These are phyloP conservation scores for Paramormyrops kingsleyae DNA, from an alignment of 2,113 vertebrate genomes.

Conservation along the genomic window DNA sequence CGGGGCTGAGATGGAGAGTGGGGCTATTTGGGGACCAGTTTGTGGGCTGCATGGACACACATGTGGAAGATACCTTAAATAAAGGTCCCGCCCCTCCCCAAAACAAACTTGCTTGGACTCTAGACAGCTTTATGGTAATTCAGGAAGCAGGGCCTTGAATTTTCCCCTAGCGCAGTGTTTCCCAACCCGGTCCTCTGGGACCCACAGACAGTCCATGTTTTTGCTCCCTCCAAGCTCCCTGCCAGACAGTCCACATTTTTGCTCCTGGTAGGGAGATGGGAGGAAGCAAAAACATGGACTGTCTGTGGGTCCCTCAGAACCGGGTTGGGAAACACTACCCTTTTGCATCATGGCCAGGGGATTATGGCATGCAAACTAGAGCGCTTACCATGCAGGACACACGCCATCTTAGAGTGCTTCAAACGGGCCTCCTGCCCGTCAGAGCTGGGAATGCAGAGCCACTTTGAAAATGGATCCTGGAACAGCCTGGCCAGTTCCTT, in stretches of 20 bases:
- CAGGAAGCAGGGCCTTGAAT: not conserved
- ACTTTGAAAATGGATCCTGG: not conserved
- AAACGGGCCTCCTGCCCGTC: not conserved
- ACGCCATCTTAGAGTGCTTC: not conserved
- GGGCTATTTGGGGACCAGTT: constrained; percentile 40
- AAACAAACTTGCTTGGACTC: not conserved
- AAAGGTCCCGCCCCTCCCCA: constrained; percentile 19
- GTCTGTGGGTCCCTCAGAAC: not conserved
- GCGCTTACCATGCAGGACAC: not conserved
- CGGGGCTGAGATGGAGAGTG: constrained; percentile 39
- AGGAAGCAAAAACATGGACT: not conserved
- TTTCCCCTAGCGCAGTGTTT: not conserved
- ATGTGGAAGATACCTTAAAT: constrained; percentile 49
- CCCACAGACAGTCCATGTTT: not conserved
- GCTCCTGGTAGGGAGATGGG: too few relatives aligned
- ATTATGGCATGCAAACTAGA: not conserved
- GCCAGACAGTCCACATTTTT: not conserved
- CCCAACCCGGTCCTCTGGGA: not conserved
- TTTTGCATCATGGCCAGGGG: not conserved
- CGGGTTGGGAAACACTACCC: not conserved
- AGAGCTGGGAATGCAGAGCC: not conserved
- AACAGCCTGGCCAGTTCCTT: not conserved
- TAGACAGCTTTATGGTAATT: constrained; percentile 19
- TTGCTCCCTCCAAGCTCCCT: too few relatives aligned
- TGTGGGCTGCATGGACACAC: constrained; percentile 38